These are phyloP conservation scores for Tetragnatha versicolor DNA, from an alignment of 1,140 invertebrate species.

Conservation along the genomic window DNA sequence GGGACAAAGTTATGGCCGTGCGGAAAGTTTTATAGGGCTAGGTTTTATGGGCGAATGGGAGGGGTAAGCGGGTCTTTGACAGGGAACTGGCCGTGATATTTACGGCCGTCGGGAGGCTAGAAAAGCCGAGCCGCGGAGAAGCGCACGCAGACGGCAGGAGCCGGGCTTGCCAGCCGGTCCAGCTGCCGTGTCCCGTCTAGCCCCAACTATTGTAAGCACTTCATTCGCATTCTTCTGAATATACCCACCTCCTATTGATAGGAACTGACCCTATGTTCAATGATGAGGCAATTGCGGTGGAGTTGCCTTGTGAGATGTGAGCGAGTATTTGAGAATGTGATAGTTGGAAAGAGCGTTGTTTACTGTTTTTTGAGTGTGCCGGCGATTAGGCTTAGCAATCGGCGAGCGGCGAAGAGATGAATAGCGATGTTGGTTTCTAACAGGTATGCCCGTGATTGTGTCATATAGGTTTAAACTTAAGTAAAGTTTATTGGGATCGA, in stretches of 20 bases:
- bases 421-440: neutral
- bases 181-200: no score
- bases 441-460: neutral
- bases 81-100: constrained; percentile 53
- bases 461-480: neutral
- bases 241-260: no score
- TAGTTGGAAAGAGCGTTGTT: neutral
- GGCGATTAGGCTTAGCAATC: constrained; percentile 31
- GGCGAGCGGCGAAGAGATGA: neutral
- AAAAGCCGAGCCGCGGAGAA: constrained; percentile 40
- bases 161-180: constrained; percentile 13
- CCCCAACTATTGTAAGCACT: no score
- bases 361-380: neutral
- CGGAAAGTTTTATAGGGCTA: constrained; percentile 57
- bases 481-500: no score
- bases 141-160: constrained; percentile 32
- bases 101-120: constrained; percentile 45
- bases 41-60: constrained; percentile 57
- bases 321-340: neutral
- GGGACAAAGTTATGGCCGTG: constrained; percentile 55
- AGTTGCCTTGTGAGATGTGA: neutral
- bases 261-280: neutral
- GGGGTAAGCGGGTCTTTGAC: constrained; percentile 48
- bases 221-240: no score
- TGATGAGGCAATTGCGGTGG: neutral